A percentile compares a stretch with the other conserved stretches of the same genome.
These are phyloP conservation scores for Acarapis woodi DNA, from an alignment of 1,140 invertebrate species.

Conservation along the genomic window DNA sequence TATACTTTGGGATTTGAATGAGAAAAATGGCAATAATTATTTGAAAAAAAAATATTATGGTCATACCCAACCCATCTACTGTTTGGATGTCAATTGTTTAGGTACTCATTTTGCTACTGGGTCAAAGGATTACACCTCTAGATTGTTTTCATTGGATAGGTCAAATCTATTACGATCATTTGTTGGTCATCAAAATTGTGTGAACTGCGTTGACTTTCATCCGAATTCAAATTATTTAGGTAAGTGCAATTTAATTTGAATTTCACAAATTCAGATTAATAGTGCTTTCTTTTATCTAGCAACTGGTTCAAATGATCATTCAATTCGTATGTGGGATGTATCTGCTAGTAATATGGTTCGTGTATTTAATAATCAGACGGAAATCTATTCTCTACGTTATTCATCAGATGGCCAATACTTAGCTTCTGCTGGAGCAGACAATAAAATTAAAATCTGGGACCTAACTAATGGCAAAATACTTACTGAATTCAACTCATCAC, in stretches of 20 bases:
- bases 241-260: too few species aligned
- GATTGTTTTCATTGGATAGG: constrained; percentile 51
- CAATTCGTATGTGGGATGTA: constrained; percentile 38
- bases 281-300: constrained; percentile 44
- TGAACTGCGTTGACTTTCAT: constrained; percentile 51
- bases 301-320: constrained; percentile 41
- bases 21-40: constrained; percentile 16
- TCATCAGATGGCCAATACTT: constrained; percentile 35
- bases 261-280: too few species aligned
- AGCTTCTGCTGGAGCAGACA: constrained; percentile 28
- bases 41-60: too few species aligned
- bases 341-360: constrained; percentile 25
- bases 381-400: constrained; percentile 30
- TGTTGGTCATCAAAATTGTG: constrained; percentile 47
- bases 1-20: constrained; percentile 17
- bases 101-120: constrained; percentile 44
- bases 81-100: constrained; percentile 38
- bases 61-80: constrained; percentile 60
- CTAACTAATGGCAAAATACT: constrained; percentile 13
- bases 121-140: constrained; percentile 48
- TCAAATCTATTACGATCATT: constrained; percentile 45
- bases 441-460: constrained; percentile 18
- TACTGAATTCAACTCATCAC: background rate
- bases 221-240: constrained; percentile 36
- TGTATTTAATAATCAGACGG: constrained; percentile 26